Percentiles rank a stretch among this genome's conserved stretches.
phyloP scores from a whole-genome alignment of 2,888 invertebrate species.

The Xestoiulus laeticollis region DNA sequence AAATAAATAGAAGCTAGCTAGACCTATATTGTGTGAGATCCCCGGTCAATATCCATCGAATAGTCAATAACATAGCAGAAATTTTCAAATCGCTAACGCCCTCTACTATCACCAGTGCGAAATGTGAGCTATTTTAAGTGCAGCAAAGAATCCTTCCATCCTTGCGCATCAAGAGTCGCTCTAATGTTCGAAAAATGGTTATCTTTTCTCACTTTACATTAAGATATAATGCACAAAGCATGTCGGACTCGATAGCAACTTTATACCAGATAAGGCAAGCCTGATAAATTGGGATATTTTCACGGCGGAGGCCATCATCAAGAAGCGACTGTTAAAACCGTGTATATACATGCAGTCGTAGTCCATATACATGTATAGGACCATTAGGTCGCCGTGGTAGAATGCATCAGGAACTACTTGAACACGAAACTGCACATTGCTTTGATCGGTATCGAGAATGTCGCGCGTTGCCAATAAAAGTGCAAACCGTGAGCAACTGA shows the following conservation, averaged over 20 bases:
- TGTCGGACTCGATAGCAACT: not conserved
- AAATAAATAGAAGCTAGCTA: no score
- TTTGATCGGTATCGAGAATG: conserved; percentile 24
- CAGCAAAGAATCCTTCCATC: not conserved
- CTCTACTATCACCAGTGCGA: not conserved
- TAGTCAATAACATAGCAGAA: no score
- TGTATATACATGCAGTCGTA: not conserved
- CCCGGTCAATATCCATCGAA: no score
- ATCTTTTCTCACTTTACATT: not conserved
- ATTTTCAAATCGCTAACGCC: not conserved
- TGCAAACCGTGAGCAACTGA: not conserved
- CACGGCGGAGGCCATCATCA: not conserved
- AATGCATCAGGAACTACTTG: not conserved
- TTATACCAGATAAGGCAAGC: not conserved
- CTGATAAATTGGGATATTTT: conserved; percentile 7
- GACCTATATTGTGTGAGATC: no score
- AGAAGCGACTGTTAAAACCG: not conserved
- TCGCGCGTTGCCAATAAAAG: not conserved
- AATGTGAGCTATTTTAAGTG: not conserved
- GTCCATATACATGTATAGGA: not conserved
- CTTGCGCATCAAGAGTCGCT: not conserved
- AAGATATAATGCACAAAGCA: not conserved
- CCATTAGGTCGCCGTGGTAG: not conserved
- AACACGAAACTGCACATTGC: not conserved
- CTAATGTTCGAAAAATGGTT: not conserved